These are phyloP conservation scores for Eurystomus gularis DNA, from an alignment of 2,113 vertebrate species.

Conservation along the genomic window DNA sequence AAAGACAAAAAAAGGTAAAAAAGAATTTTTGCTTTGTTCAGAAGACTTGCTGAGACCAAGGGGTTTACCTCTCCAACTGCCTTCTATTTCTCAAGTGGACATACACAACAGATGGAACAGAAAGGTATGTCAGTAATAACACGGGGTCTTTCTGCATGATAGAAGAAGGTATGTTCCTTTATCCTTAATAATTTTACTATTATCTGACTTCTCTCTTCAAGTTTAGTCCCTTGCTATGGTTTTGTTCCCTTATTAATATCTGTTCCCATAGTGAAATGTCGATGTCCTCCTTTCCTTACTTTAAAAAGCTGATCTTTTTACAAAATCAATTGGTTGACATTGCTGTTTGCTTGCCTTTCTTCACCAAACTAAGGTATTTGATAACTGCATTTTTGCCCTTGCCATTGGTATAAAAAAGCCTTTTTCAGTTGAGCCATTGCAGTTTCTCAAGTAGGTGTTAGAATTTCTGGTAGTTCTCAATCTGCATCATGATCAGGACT, in stretches of 20 bases:
- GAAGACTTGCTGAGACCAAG: neutral
- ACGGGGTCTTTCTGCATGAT: neutral
- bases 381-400: neutral
- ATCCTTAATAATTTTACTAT: neutral
- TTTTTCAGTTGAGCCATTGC: neutral
- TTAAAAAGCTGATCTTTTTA: neutral
- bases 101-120: neutral
- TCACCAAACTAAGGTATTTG: neutral
- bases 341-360: neutral
- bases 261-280: neutral
- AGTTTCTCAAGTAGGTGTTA: neutral
- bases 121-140: neutral
- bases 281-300: neutral
- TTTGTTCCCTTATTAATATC: neutral
- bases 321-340: neutral
- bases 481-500: no score
- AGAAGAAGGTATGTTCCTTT: neutral
- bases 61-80: neutral
- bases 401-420: neutral
- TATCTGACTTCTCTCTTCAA: neutral
- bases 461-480: neutral
- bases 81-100: neutral
- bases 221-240: neutral
- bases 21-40: neutral
- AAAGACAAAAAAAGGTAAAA: neutral